Evolutionary conservation across 1,140 invertebrate genomes (phyloP).

Genomic region (Drosophila quadrilineata): DNA sequence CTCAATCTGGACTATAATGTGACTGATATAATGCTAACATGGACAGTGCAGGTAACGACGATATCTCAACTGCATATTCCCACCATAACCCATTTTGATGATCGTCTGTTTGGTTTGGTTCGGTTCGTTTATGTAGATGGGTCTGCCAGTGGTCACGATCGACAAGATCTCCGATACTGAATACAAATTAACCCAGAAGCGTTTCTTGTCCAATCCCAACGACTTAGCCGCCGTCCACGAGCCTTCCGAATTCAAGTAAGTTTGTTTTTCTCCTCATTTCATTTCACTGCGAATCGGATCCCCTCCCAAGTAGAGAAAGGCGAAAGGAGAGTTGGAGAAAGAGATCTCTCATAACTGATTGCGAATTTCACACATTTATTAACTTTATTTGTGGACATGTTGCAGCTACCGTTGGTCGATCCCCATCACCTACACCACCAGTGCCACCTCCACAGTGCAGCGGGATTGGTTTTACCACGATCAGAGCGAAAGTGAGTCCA

Average conservation of each 20-base stretch:
- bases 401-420: constrained; percentile 91
- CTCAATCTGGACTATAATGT: constrained; percentile 73
- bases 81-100: constrained; percentile 21
- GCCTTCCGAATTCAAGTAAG: constrained; percentile 85
- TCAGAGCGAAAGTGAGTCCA: constrained; percentile 66
- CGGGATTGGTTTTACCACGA: constrained; percentile 80
- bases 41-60: constrained; percentile 85
- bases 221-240: constrained; percentile 81
- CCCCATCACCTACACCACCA: constrained; percentile 89
- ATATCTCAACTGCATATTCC: background rate
- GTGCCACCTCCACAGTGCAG: constrained; percentile 57
- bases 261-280: no score
- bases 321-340: no score
- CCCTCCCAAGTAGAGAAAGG: no score
- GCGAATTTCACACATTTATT: constrained; percentile 60
- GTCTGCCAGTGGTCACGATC: constrained; percentile 91
- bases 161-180: constrained; percentile 80
- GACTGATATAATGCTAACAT: constrained; percentile 93
- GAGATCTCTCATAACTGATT: constrained; percentile 54
- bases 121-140: constrained; percentile 90
- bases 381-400: no score
- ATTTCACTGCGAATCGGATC: background rate
- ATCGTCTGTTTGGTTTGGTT: background rate
- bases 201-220: constrained; percentile 88
- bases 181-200: constrained; percentile 87